A percentile compares a stretch with the other conserved stretches of the same genome.
Conservation (phyloP, 2,888 invertebrate genomes). For the Tromatobia lineatoria region DNA sequence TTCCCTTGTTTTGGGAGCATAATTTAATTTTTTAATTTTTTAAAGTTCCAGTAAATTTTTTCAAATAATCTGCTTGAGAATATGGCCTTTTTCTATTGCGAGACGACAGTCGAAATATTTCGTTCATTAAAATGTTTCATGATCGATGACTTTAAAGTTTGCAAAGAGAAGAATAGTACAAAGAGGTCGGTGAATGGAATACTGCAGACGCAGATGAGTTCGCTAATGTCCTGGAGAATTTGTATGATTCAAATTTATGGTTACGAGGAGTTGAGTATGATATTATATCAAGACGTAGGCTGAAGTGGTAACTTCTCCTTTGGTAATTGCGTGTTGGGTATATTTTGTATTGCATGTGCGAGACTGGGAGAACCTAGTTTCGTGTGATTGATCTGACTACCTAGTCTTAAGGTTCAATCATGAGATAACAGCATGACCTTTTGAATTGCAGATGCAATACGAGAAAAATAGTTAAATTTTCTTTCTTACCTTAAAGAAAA, state of each 20-base stretch:
- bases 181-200: neutral
- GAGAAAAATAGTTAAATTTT: neutral
- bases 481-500: too few species aligned
- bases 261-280: neutral
- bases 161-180: too few species aligned
- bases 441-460: neutral
- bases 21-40: too few species aligned
- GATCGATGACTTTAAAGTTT: too few species aligned
- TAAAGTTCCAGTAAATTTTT: too few species aligned
- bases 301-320: neutral
- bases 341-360: neutral
- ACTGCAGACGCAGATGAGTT: constrained; percentile 24
- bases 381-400: neutral
- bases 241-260: neutral
- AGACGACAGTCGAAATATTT: too few species aligned
- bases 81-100: too few species aligned
- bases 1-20: too few species aligned
- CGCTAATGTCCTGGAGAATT: constrained; percentile 6
- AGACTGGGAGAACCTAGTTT: neutral
- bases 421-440: neutral
- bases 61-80: too few species aligned
- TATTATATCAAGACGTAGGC: neutral
- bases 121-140: too few species aligned
- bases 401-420: neutral
- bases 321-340: constrained; percentile 12